A percentile compares a stretch with the other conserved stretches of the same genome.
Conservation (phyloP, 2,888 invertebrate genomes). For the Watsonalla binaria region DNA sequence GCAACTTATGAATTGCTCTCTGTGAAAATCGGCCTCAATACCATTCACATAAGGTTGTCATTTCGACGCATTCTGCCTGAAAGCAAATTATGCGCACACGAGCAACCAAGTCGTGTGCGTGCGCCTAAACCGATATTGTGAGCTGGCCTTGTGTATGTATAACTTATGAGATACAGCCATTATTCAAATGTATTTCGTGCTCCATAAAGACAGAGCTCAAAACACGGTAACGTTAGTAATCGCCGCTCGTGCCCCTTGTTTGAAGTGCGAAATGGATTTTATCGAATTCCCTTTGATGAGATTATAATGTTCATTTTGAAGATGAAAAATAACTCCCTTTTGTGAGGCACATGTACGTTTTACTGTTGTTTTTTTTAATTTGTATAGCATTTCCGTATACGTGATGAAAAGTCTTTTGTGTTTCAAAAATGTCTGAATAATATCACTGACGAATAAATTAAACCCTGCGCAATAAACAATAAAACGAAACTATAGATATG, state of each 20-base stretch:
- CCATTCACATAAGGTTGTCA: no score
- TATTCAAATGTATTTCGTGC: slow-evolving; percentile 34
- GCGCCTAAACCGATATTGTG: slow-evolving; percentile 5
- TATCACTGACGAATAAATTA: no score
- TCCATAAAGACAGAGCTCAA: slow-evolving; percentile 13
- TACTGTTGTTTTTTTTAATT: background rate
- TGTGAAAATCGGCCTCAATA: no score
- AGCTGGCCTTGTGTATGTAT: no score
- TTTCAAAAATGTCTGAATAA: no score
- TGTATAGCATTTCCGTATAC: background rate
- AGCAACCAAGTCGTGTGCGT: no score
- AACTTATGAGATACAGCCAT: slow-evolving; percentile 13
- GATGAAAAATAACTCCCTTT: background rate
- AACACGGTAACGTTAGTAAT: slow-evolving; percentile 12
- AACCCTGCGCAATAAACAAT: no score
- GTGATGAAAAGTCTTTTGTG: no score
- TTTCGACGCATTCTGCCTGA: no score
- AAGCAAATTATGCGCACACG: no score
- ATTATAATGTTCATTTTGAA: slow-evolving; percentile 2
- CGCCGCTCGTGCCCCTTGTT: slow-evolving; percentile 11
- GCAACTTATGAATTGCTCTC: no score
- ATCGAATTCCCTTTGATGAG: slow-evolving; percentile 3
- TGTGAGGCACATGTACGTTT: background rate
- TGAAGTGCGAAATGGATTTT: slow-evolving; percentile 3
- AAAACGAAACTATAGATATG: no score